Evolutionary conservation across 2,113 vertebrate genomes (phyloP).

Genomic region (Rostratula benghalensis): DNA sequence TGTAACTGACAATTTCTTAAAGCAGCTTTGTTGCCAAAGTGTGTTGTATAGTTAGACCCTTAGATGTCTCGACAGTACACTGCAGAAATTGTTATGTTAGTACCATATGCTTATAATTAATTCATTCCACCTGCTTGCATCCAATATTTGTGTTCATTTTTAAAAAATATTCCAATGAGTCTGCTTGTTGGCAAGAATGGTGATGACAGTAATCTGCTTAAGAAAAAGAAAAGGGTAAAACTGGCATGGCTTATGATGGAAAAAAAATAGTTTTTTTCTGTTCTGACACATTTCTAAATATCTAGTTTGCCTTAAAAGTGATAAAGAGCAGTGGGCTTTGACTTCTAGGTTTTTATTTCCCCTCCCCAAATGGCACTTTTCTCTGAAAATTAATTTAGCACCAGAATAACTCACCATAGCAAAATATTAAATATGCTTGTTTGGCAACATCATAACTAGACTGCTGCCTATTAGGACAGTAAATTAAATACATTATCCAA

Average conservation of each 20-base stretch:
- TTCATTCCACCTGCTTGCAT: conserved; percentile 42
- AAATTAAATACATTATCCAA: conserved; percentile 20
- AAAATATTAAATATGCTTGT: conserved; percentile 37
- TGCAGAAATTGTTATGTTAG: neutral
- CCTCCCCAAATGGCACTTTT: neutral
- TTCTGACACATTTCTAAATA: neutral
- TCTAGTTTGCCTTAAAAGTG: neutral
- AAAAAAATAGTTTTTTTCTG: neutral
- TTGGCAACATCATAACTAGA: neutral
- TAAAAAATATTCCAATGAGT: conserved; percentile 33
- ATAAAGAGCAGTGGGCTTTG: neutral
- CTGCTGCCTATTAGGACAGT: conserved; percentile 30
- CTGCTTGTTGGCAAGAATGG: conserved; percentile 24
- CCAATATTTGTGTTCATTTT: conserved; percentile 42
- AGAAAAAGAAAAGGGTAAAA: neutral
- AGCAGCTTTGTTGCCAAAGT: neutral
- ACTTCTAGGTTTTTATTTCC: neutral
- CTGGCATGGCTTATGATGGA: neutral
- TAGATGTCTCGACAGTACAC: neutral
- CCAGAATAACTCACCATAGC: neutral
- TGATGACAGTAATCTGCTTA: neutral
- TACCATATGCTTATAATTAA: conserved; percentile 46
- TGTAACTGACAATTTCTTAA: neutral
- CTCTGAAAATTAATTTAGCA: neutral
- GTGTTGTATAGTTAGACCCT: neutral